These are phyloP conservation scores for Aphodius sticticus DNA, from an alignment of 2,888 invertebrate species.

Conservation along the genomic window DNA sequence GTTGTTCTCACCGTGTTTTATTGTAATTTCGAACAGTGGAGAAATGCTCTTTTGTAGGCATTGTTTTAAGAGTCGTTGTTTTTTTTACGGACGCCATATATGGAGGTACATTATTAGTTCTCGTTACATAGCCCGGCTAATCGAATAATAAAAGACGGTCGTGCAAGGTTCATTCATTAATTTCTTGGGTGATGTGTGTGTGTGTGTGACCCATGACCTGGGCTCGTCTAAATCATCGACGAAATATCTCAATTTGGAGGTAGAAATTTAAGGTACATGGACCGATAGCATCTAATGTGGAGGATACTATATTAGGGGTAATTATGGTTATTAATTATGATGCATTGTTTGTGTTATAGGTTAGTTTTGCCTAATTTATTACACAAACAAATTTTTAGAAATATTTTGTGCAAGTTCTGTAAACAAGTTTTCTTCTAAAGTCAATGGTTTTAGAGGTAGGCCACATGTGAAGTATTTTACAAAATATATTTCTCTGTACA, in stretches of 20 bases:
- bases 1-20: neutral
- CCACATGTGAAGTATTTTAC: no score
- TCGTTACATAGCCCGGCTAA: neutral
- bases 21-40: neutral
- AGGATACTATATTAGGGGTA: neutral
- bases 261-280: neutral
- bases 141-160: neutral
- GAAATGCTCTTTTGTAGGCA: neutral
- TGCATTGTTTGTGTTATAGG: neutral
- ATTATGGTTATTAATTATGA: neutral
- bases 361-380: neutral
- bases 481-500: no score
- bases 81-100: neutral
- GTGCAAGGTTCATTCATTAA: neutral
- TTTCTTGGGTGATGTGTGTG: neutral
- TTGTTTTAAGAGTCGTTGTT: neutral
- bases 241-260: slow-evolving; percentile 4
- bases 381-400: no score
- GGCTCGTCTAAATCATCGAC: neutral
- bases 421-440: no score
- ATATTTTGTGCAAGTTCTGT: no score
- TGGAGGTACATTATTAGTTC: neutral
- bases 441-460: no score
- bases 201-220: neutral
- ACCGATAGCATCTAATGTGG: neutral